A percentile compares a stretch with the other conserved stretches of the same genome.
Conservation (phyloP, 2,797 vertebrate species). For the Galago senegalensis region DNA sequence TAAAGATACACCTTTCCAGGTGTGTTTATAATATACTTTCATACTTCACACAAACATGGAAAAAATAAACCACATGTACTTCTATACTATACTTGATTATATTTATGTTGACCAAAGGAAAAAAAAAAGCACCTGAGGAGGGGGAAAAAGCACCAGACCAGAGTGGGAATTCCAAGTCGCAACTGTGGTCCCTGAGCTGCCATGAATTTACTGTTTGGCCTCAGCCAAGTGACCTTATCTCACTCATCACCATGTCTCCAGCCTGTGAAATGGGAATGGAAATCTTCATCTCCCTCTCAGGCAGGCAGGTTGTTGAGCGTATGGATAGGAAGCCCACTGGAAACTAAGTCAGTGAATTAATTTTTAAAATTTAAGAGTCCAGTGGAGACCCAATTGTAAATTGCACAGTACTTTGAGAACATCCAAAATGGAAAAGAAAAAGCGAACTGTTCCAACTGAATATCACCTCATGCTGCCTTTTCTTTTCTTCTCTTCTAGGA, state of each 20-base stretch:
- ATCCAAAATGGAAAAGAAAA: not conserved
- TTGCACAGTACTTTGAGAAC: not conserved
- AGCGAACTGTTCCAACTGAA: not conserved
- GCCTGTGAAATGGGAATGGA: not conserved
- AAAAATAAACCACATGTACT: conserved; percentile 29
- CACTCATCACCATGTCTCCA: not conserved
- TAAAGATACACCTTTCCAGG: conserved; percentile 59
- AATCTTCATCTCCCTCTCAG: not conserved
- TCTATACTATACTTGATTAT: conserved; percentile 38
- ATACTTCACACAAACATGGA: conserved; percentile 62
- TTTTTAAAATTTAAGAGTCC: conserved; percentile 14
- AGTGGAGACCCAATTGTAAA: not conserved
- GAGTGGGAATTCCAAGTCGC: not conserved
- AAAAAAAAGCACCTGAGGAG: not conserved
- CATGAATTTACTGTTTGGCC: not conserved
- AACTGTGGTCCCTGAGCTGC: not conserved
- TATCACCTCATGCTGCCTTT: conserved; percentile 14
- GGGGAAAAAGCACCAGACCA: not conserved
- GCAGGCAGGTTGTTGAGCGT: not conserved
- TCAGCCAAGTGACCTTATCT: not conserved
- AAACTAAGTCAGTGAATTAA: not conserved
- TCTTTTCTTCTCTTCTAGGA: conserved; percentile 73
- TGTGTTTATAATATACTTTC: conserved; percentile 52
- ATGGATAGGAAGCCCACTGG: not conserved
- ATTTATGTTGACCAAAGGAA: conserved; percentile 12